Percentiles rank a stretch among this genome's conserved stretches.
Evolutionary conservation across 2,113 vertebrate species (phyloP).

Genomic region (Cebus imitator): DNA sequence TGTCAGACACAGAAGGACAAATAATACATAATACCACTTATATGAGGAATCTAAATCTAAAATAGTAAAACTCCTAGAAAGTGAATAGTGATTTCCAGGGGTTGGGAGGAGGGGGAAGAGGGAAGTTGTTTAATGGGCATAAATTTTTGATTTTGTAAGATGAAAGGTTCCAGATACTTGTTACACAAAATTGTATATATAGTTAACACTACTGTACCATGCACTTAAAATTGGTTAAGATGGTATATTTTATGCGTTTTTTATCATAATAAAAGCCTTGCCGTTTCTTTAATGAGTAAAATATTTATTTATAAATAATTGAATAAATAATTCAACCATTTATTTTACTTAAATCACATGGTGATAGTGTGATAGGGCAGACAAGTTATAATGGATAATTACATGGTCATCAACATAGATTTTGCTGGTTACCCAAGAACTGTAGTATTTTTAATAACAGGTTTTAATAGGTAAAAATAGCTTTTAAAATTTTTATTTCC

Average conservation of each 20-base stretch:
- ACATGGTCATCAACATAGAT: neutral
- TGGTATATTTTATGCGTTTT: neutral
- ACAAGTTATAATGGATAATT: neutral
- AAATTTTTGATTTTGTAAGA: neutral
- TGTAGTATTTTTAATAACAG: constrained; percentile 18
- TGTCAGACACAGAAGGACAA: neutral
- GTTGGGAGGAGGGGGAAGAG: neutral
- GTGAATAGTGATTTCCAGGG: neutral
- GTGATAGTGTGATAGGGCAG: neutral
- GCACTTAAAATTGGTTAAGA: neutral
- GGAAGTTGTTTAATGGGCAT: neutral
- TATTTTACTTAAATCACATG: neutral
- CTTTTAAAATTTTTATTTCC: too few species aligned
- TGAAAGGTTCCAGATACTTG: neutral
- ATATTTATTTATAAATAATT: neutral
- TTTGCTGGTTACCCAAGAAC: neutral
- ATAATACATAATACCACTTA: neutral
- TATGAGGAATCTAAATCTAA: neutral
- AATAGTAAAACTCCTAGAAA: neutral
- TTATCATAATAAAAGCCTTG: neutral
- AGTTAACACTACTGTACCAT: neutral
- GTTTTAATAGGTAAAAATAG: neutral
- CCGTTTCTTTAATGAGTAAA: neutral
- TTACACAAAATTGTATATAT: neutral
- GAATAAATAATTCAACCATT: neutral